Conservation (phyloP, 2,888 invertebrate species). For the Tiliacea aurago region DNA sequence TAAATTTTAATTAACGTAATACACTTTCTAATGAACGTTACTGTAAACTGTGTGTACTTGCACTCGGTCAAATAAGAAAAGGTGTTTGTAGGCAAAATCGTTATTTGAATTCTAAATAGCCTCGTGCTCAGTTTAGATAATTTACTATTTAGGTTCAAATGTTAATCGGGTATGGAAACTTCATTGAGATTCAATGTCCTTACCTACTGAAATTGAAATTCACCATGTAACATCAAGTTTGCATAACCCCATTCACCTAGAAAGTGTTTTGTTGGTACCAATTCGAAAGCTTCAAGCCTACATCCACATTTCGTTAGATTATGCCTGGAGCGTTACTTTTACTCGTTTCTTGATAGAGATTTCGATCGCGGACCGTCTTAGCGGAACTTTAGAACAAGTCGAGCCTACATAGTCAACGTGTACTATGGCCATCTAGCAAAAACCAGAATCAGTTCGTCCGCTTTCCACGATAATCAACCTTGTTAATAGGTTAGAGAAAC, state of each 20-base stretch:
- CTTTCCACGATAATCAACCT: constrained; percentile 86
- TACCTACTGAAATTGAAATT: constrained; percentile 84
- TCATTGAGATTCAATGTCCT: constrained; percentile 80
- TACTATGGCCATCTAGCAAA: constrained; percentile 86
- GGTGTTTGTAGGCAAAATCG: constrained; percentile 64
- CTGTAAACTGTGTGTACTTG: constrained; percentile 40
- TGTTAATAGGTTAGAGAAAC: constrained; percentile 88
- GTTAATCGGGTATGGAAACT: constrained; percentile 71
- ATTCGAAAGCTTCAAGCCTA: constrained; percentile 87
- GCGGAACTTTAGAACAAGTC: constrained; percentile 84
- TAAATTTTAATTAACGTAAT: constrained; percentile 56
- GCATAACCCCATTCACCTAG: constrained; percentile 87
- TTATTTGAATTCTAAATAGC: constrained; percentile 61
- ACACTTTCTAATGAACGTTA: constrained; percentile 58
- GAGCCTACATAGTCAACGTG: constrained; percentile 79
- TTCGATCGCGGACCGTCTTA: constrained; percentile 77
- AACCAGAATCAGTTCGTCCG: constrained; percentile 83
- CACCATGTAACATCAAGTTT: constrained; percentile 86
- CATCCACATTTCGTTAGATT: constrained; percentile 86
- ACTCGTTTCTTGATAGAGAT: constrained; percentile 83
- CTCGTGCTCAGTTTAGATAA: constrained; percentile 64
- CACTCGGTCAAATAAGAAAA: constrained; percentile 54
- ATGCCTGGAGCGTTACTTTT: constrained; percentile 86
- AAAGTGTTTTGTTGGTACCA: constrained; percentile 84
- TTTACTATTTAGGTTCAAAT: constrained; percentile 67